Conservation (phyloP, 2,113 vertebrate genomes). For the Scomber japonicus region DNA sequence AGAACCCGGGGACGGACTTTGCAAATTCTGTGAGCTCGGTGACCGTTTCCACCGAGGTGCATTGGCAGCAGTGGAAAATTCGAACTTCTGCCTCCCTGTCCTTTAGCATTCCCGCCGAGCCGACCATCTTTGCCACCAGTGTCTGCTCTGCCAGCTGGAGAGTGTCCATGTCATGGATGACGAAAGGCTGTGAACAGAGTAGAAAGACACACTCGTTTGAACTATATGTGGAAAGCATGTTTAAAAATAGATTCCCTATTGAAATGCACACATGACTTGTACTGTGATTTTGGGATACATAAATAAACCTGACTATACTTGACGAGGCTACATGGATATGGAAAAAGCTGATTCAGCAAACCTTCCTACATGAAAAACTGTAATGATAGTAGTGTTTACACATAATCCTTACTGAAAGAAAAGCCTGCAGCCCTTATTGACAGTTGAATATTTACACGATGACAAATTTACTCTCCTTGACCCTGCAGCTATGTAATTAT, state of each 20-base stretch:
- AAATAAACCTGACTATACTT: conserved; percentile 23
- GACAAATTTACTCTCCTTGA: conserved; percentile 15
- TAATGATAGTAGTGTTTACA: conserved; percentile 40
- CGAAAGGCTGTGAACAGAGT: conserved; percentile 88
- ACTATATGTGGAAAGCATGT: not conserved
- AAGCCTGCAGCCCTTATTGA: conserved; percentile 22
- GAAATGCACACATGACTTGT: not conserved
- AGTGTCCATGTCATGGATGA: conserved; percentile 98
- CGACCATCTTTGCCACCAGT: conserved; percentile 92
- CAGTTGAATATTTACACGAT: conserved; percentile 26
- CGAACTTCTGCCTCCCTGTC: conserved; percentile 95
- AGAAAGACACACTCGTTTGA: conserved; percentile 5
- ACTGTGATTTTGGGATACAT: conserved; percentile 5
- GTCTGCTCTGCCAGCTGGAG: conserved; percentile 97
- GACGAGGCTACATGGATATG: conserved; percentile 22
- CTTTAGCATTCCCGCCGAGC: conserved; percentile 85
- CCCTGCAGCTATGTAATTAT: not conserved
- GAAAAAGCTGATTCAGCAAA: conserved; percentile 48
- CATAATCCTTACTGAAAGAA: conserved; percentile 11
- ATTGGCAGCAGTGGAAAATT: conserved; percentile 99
- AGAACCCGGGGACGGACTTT: conserved; percentile 96
- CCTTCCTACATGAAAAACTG: conserved; percentile 6
- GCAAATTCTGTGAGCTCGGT: conserved; percentile 97
- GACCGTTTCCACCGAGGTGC: conserved; percentile 94
- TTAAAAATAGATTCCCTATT: conserved; percentile 9